Evolutionary conservation across 2,113 vertebrate species (phyloP).

Genomic region (Cepphus grylle): DNA sequence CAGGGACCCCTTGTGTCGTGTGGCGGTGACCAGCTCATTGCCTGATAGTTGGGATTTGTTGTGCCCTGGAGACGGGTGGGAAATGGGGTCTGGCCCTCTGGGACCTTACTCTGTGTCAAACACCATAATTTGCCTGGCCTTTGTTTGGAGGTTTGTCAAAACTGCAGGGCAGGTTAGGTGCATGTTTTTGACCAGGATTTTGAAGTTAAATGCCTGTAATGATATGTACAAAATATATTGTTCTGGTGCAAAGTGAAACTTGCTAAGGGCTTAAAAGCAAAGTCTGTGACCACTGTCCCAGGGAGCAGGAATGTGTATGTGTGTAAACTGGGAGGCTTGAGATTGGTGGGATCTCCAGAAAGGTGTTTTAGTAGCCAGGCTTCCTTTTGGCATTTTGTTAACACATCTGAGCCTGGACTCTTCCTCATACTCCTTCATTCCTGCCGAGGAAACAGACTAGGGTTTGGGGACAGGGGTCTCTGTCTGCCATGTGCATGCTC

Average conservation of each 20-base stretch:
- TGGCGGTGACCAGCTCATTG: fast-evolving
- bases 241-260: neutral
- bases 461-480: neutral
- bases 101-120: neutral
- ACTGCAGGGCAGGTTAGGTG: too few relatives aligned
- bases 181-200: neutral
- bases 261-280: neutral
- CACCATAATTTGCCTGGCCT: neutral
- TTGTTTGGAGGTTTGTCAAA: neutral
- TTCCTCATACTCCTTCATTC: neutral
- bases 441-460: neutral
- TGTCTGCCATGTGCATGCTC: fast-evolving
- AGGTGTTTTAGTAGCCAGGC: neutral
- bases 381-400: neutral
- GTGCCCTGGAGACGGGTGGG: neutral
- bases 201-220: neutral
- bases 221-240: neutral
- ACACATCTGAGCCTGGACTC: neutral
- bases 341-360: neutral
- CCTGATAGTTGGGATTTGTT: neutral
- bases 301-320: neutral
- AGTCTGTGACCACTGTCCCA: neutral
- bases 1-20: too few relatives aligned
- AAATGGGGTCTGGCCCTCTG: neutral
- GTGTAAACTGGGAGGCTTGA: neutral